Conservation (phyloP, 2,888 invertebrate species). For the Bellardia bayeri region DNA sequence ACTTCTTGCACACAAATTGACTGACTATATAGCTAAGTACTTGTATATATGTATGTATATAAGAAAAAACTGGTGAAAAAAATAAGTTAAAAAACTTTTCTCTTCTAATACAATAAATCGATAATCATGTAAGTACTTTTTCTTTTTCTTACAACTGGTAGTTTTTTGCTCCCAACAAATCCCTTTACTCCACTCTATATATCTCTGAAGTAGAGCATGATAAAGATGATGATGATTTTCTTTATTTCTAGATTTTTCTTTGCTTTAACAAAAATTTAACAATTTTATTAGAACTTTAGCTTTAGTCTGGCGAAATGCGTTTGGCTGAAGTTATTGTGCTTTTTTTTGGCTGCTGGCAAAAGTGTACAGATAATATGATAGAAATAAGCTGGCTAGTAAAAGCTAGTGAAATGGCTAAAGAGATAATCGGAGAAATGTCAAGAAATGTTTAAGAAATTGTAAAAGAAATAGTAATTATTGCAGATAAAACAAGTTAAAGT, state of each 20-base stretch:
- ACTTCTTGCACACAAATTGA: conserved; percentile 28
- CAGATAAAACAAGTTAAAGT: not conserved
- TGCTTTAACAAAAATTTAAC: not conserved
- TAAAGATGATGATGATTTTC: not conserved
- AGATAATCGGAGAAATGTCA: not conserved
- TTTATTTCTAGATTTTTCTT: not conserved
- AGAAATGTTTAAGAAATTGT: not conserved
- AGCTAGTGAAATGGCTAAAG: not conserved
- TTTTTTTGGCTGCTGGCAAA: not conserved
- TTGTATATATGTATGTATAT: too few species aligned
- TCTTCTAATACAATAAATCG: conserved; percentile 62
- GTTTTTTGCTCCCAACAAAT: not conserved
- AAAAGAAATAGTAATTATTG: not conserved
- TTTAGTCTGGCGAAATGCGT: not conserved
- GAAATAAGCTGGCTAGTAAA: not conserved
- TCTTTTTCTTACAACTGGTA: not conserved
- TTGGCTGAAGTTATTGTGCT: not conserved
- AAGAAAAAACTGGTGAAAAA: not conserved
- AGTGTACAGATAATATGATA: not conserved
- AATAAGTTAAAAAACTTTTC: conserved; percentile 37
- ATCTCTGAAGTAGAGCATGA: not conserved
- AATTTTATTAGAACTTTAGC: conserved; percentile 6
- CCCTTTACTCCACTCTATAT: not conserved
- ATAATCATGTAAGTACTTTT: conserved; percentile 56
- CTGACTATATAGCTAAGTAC: not conserved